Evolutionary conservation across 2,888 invertebrate species (phyloP).

Genomic region (Melipona beecheii): DNA sequence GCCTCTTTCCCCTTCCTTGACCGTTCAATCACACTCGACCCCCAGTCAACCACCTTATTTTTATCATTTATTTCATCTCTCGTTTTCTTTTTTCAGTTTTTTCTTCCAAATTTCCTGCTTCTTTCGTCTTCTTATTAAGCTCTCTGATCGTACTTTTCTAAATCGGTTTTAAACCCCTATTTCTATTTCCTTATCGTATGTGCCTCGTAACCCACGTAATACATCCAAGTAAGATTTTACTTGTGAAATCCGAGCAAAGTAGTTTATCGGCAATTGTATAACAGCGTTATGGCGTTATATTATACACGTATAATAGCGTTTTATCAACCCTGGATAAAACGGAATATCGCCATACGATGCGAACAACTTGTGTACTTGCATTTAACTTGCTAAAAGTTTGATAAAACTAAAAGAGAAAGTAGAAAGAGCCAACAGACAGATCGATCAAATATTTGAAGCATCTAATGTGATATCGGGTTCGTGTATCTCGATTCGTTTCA

Average conservation of each 20-base stretch:
- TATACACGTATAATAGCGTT: too few relatives aligned
- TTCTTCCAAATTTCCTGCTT: neutral
- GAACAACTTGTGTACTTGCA: too few relatives aligned
- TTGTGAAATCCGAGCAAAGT: neutral
- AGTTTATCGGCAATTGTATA: neutral
- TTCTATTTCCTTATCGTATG: neutral
- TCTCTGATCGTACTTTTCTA: too few relatives aligned
- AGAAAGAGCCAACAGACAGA: too few relatives aligned
- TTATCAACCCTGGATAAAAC: too few relatives aligned
- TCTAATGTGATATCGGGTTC: neutral
- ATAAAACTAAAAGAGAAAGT: neutral
- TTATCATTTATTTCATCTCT: neutral
- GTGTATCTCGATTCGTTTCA: neutral
- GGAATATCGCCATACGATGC: too few relatives aligned
- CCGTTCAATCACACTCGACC: conserved; percentile 11
- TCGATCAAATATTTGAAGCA: neutral
- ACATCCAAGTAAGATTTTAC: neutral
- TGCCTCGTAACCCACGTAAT: neutral
- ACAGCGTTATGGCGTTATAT: too few relatives aligned
- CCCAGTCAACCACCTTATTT: conserved; percentile 20
- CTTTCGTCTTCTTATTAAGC: neutral
- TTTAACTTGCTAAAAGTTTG: too few relatives aligned
- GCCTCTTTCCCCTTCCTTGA: conserved; percentile 28
- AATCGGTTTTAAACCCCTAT: too few relatives aligned
- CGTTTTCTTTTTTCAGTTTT: neutral